Evolutionary conservation across 2,888 invertebrate genomes (phyloP), one percentile per base, ranked within the genome.

Genomic region (Caenorhabditis sulstoni): DNA sequence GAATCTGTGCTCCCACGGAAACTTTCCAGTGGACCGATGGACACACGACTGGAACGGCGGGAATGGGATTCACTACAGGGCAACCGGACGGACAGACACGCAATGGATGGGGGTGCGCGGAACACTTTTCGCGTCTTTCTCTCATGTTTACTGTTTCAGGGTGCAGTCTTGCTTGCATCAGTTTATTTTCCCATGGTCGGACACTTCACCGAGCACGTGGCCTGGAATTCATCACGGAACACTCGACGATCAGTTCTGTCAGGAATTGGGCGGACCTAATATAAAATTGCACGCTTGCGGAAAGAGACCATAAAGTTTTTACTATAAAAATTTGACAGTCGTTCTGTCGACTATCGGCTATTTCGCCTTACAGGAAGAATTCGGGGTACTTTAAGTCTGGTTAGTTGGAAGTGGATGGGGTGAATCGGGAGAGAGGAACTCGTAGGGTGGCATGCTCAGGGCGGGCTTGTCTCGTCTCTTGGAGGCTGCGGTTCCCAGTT

Each of bases 21-120:
- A 47, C 57, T 4, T 67, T 67, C 57, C 8, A 50, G 39, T 67
- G 67, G 67, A 67, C 67, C 1, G 67, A 67, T 18, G 50, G 50
- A 12, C 12, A 14, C 8, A 58, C 67, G 1, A 67, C 57, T 12
- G 67, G 67, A 7, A 58, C 22, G 1, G 58, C 12, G 18, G 67
- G 67, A 22, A 37, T 57, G 47, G 1, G 1, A 5, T 62, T 37
- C 16, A 7, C 22, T 1, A 22, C 52, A 0, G 23, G 52, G n/a
- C 29, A 52, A 14, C 52, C 52, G 20, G 52, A 52, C n/a, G 29
- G 12, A 14, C n/a, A 16, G 45, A 7, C 1, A 12, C 3, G 4
- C 23, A 8, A 23, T 20, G 9, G 14, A 14, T 23, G 29, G 52
- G 12, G 52, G 49, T 20, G 20, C 4, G 49, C 22, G 16, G 4